Evolutionary conservation across 2,113 vertebrate species (phyloP), one percentile per base, ranked within the genome.

Genomic region (Limanda limanda): DNA sequence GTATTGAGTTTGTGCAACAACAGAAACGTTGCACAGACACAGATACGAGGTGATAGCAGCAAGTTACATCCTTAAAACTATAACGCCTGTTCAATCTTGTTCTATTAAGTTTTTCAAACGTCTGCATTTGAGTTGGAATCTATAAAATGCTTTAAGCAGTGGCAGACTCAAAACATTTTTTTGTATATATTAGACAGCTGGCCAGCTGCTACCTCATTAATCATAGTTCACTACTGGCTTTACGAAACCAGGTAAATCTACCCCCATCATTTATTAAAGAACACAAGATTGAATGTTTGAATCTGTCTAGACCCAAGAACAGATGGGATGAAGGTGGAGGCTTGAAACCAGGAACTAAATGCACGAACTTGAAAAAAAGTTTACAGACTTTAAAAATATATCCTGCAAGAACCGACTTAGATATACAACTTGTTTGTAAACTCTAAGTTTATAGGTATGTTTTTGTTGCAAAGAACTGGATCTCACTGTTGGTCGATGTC

Each of bases 1-100:
- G 48, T 18, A 42, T 23, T 40, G 42, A 63, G 58, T 15, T 47
- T n/a, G 37, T 12, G 27, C 47, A 62, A 21, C 58, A 57, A 61
- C 23, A 61, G 61, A 35, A 67, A 66, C 25, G 61, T 54, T 56
- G 15, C n/a, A 35, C 55, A 40, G 56, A 23, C 54, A 40, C 48
- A 67, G 48, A 45, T 20, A 23, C 24, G 12, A 55, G 5, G 68
- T 1, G 0, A 56, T 7, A 3, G 48, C 11, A 52, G 11, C 20
- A 13, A 68, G 18, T n/a, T 18, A 52, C 23, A n/a, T 70, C 27
- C 3, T 35, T 45, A 13, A 58, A 56, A 63, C 18, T 45, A 10
- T 24, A 27, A 51, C 11, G 13, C 24, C 13, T 48, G 56, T 20
- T n/a, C 10, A 62, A 54, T 27, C 8, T 1, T 27, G 18, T 21